A percentile compares a stretch with the other conserved stretches of the same genome.
Evolutionary conservation across 2,888 invertebrate species (phyloP).

Genomic region (Hydraecia micacea): DNA sequence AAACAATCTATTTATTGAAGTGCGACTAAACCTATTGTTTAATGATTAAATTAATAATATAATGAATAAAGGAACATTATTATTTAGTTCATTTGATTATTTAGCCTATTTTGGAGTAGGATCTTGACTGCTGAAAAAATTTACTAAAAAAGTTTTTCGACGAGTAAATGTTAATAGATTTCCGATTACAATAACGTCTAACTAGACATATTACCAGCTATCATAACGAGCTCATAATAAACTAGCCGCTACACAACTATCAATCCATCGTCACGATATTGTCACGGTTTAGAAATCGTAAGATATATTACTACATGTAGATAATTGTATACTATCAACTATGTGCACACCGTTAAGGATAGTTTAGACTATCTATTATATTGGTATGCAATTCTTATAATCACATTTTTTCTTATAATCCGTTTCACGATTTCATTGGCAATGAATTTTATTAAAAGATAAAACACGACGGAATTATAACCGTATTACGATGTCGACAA

Average conservation of each 20-base stretch:
- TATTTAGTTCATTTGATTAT: background rate
- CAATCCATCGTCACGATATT: constrained; percentile 52
- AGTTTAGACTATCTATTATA: background rate
- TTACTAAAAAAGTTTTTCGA: background rate
- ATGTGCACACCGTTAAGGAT: constrained; percentile 17
- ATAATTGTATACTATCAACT: constrained; percentile 36
- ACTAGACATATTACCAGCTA: background rate
- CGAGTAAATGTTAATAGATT: background rate
- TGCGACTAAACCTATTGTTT: background rate
- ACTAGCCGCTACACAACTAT: constrained; percentile 52
- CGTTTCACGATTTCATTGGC: constrained; percentile 12
- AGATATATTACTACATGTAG: constrained; percentile 39
- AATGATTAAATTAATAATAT: background rate
- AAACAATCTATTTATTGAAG: background rate
- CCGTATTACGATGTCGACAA: constrained; percentile 59
- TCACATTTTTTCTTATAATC: constrained; percentile 15
- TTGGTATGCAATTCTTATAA: background rate
- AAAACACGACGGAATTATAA: constrained; percentile 31
- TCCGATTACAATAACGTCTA: background rate
- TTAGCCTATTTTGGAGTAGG: background rate
- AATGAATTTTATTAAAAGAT: constrained; percentile 35
- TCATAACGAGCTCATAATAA: constrained; percentile 16
- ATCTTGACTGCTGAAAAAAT: background rate
- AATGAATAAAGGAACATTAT: background rate
- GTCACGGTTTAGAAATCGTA: constrained; percentile 54